Percentiles rank a stretch among this genome's conserved stretches.
Evolutionary conservation across 2,113 vertebrate genomes (phyloP).

Genomic region (Oreochromis spilurus): DNA sequence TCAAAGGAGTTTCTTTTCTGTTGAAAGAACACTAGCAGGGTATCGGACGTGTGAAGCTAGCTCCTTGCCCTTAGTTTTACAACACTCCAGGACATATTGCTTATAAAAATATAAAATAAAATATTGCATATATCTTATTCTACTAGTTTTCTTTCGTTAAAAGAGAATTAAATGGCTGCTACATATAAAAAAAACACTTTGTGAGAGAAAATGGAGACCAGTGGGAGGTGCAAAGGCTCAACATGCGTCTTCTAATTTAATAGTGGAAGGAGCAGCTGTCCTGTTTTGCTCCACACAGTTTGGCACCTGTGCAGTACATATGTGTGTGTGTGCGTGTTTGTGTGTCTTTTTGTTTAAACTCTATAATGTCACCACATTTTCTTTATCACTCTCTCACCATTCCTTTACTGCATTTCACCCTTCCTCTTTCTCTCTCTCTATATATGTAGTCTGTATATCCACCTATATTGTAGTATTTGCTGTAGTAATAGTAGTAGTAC

Average conservation of each 20-base stretch:
- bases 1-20: background rate
- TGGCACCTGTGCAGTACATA: background rate
- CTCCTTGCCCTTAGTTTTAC: background rate
- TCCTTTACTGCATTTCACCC: background rate
- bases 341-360: background rate
- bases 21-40: background rate
- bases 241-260: constrained; percentile 3
- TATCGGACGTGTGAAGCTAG: background rate
- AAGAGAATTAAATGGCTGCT: background rate
- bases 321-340: background rate
- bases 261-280: constrained; percentile 8
- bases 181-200: background rate
- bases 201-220: background rate
- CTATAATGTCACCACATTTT: background rate
- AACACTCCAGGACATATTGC: background rate
- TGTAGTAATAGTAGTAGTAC: background rate
- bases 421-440: accelerated
- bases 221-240: background rate
- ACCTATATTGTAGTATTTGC: background rate
- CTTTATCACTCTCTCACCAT: background rate
- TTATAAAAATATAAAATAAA: background rate
- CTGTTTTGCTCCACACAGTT: background rate
- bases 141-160: background rate
- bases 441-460: background rate
- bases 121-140: background rate